Evolutionary conservation across 2,113 vertebrate species (phyloP), one percentile per base, ranked within the genome.

Genomic region (Bostrychus sinensis): DNA sequence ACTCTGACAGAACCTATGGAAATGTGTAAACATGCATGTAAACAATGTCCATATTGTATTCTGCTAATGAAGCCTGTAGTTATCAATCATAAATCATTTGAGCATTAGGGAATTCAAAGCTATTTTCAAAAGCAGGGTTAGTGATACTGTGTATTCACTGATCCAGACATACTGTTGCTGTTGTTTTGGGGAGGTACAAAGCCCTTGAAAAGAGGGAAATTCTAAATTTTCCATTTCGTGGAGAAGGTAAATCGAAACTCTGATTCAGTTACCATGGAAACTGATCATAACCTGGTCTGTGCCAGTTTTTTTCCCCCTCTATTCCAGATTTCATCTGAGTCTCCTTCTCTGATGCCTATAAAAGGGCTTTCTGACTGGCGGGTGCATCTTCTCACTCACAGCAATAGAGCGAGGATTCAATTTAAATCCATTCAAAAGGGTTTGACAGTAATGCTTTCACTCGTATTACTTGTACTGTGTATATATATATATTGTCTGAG

Each of bases 1-100:
- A n/a, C n/a, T n/a, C n/a, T n/a, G n/a, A n/a, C n/a, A n/a, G n/a
- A n/a, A n/a, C n/a, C n/a, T 78, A 75, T 76, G 54, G 45, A 75
- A 64, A 77, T 65, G 68, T 2, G 32, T 17, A 53, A n/a, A 17
- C 11, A 11, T 58, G 58, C 66, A 62, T 83, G 68, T 55, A 72
- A 77, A 69, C 51, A 73, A 45, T 34, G 14, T 12, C 6, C 11
- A 42, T 7, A 23, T 66, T 42, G 16, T 16, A 7, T 14, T 48
- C 11, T 26, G 23, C 26, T 3, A 51, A 16, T 28, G 1, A 28
- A n/a, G 5, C 30, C 5, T 7, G 30, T 16, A 34, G 32, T 34
- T 34, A 25, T 25, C 5, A 25, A 25, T 25, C 45, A 48, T 6
- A 12, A 25, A 25, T 48, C 20, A 25, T 14, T 14, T 46, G 20